phyloP scores from a whole-genome alignment of 2,888 invertebrate species.

The Hyposoter dolosus region DNA sequence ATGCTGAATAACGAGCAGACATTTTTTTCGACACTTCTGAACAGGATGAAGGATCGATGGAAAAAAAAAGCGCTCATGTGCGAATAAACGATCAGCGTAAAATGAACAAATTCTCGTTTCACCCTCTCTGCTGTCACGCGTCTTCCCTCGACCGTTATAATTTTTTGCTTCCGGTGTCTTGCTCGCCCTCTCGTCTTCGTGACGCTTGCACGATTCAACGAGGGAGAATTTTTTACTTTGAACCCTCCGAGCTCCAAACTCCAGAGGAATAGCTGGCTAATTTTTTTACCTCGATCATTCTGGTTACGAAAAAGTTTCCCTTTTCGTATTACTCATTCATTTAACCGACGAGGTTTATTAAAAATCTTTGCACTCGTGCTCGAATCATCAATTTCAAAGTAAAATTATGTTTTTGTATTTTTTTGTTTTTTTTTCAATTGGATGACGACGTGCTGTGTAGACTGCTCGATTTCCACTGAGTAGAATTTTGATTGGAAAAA shows the following conservation, averaged over 20 bases:
- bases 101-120: conserved; percentile 41
- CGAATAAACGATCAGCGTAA: conserved; percentile 45
- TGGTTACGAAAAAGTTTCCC: neutral
- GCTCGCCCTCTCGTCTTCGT: conserved; percentile 13
- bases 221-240: conserved; percentile 47
- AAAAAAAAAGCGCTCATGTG: conserved; percentile 8
- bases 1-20: neutral
- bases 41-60: neutral
- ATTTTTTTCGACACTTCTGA: neutral
- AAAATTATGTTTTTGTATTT: conserved; percentile 8
- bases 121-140: conserved; percentile 19
- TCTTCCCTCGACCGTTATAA: conserved; percentile 42
- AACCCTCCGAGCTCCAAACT: conserved; percentile 28
- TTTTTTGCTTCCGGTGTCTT: conserved; percentile 41
- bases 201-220: neutral
- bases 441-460: neutral
- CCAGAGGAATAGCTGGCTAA: neutral
- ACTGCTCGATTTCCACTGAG: neutral
- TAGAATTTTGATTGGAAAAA: neutral
- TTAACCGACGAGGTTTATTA: neutral
- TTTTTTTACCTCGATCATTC: conserved; percentile 23
- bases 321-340: conserved; percentile 5
- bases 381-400: neutral
- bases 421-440: neutral
- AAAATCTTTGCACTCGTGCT: neutral